phyloP scores from a whole-genome alignment of 35 echinoderm and acorn worm species.

The Apostichopus japonicus region DNA sequence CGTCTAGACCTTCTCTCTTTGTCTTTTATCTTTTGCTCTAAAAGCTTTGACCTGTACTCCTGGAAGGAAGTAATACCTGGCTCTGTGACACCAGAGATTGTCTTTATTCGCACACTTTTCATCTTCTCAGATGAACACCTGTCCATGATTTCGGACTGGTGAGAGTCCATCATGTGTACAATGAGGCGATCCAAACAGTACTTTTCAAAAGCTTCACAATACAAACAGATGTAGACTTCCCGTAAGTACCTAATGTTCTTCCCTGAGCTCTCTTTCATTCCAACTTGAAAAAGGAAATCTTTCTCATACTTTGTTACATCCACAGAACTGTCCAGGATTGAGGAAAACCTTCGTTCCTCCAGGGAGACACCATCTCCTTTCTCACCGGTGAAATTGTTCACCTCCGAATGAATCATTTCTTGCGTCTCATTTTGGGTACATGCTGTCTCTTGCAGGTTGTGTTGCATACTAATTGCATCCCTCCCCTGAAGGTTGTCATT shows the following conservation, averaged over 20 bases:
- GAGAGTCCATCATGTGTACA: conserved; percentile 24
- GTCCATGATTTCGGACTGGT: neutral
- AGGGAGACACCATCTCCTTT: neutral
- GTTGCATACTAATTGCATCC: neutral
- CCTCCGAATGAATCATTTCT: neutral
- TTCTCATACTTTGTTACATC: conserved; percentile 15
- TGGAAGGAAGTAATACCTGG: neutral
- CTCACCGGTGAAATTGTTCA: neutral
- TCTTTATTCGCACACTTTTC: neutral
- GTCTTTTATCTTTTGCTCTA: neutral
- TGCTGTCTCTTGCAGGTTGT: too few relatives aligned
- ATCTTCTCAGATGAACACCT: neutral
- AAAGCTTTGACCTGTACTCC: conserved; percentile 28
- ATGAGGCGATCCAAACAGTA: conserved; percentile 20
- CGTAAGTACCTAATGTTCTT: conserved; percentile 35
- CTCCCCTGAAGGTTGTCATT: neutral
- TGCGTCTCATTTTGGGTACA: neutral
- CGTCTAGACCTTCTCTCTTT: neutral
- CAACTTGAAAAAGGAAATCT: conserved; percentile 36
- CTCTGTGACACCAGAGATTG: neutral
- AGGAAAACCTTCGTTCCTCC: neutral
- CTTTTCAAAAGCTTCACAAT: conserved; percentile 34
- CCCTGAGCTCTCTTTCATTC: conserved; percentile 39
- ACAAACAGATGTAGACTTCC: conserved; percentile 32
- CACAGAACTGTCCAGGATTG: neutral